phyloP scores from a whole-genome alignment of 2,113 vertebrate genomes.

The zebrafish (Danio rerio) region GRCz12tu NC_133189.1:29725501-29726000 shows the following conservation, averaged over 20 bases:
- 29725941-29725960: no score
- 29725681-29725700: conserved; percentile 1
- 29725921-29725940: neutral
- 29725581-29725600: neutral
- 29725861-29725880: neutral
- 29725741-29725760: neutral
- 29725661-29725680: neutral
- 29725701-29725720: conserved; percentile 6
- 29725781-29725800: neutral
- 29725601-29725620: no score
- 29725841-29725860: neutral
- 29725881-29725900: neutral
- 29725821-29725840: neutral
- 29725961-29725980: no score
- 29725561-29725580: neutral
- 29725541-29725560: neutral
- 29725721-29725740: neutral
- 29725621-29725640: neutral
- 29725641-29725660: conserved; percentile 2
- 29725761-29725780: neutral
- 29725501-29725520: no score
- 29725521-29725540: conserved; percentile 15
- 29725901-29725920: neutral
- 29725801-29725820: neutral
- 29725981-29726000: no score